Percentiles rank a stretch among this genome's conserved stretches.
Evolutionary conservation across 2,888 invertebrate genomes (phyloP).

Genomic region (Macaria liturata): DNA sequence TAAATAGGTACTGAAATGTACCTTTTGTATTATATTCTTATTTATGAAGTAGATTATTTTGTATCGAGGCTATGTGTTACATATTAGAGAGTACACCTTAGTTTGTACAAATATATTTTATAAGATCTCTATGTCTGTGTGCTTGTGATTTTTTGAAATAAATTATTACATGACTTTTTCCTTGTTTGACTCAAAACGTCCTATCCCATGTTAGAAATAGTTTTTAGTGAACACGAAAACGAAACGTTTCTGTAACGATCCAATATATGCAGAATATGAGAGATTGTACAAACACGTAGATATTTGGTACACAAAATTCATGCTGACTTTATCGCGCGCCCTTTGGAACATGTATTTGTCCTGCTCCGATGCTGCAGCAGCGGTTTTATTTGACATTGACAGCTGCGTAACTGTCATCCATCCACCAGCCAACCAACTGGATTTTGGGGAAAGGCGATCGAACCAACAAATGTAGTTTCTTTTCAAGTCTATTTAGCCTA

Average conservation of each 20-base stretch:
- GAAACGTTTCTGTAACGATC: constrained; percentile 11
- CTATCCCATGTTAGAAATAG: background rate
- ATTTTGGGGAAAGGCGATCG: constrained; percentile 51
- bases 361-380: constrained; percentile 14
- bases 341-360: constrained; percentile 1
- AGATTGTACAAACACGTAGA: background rate
- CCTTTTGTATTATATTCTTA: no score
- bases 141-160: constrained; percentile 26
- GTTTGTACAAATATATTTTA: constrained; percentile 38
- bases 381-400: constrained; percentile 39
- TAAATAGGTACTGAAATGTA: no score
- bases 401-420: constrained; percentile 32
- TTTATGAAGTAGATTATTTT: no score
- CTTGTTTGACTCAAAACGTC: no score
- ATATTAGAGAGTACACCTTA: background rate
- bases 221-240: background rate
- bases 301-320: background rate
- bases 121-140: constrained; percentile 24
- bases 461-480: constrained; percentile 76
- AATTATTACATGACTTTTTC: constrained; percentile 14
- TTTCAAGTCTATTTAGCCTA: constrained; percentile 46
- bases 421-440: constrained; percentile 41
- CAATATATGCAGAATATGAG: constrained; percentile 2
- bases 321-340: constrained; percentile 4
- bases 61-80: no score